Conservation (phyloP, 2,888 invertebrate genomes). For the Amphipoea oculea region DNA sequence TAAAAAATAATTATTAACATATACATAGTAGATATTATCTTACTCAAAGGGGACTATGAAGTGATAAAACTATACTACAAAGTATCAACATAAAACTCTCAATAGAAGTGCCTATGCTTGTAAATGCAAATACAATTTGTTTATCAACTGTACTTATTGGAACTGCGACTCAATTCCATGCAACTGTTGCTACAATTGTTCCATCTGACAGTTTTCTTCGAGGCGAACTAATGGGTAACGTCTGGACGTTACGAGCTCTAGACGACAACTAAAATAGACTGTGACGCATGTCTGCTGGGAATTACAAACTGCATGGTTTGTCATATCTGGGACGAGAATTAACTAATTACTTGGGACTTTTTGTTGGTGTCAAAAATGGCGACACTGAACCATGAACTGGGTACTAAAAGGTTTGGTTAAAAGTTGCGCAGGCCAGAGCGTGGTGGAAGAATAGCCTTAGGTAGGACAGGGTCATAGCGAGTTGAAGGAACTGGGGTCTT, state of each 20-base stretch:
- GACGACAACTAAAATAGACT: conserved; percentile 45
- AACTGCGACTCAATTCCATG: conserved; percentile 5
- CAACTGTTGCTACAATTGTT: conserved; percentile 6
- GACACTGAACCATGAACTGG: not conserved
- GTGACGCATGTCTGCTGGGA: conserved; percentile 19
- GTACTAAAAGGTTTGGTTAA: not conserved
- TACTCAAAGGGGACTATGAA: not conserved
- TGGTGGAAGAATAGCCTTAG: not conserved
- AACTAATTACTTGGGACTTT: not conserved
- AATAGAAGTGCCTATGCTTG: not conserved
- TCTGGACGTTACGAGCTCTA: conserved; percentile 20
- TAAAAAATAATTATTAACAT: not conserved
- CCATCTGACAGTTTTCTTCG: conserved; percentile 1
- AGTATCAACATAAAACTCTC: not conserved
- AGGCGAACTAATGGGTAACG: conserved; percentile 35
- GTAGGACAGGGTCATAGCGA: no score
- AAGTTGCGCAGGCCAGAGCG: not conserved
- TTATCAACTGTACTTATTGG: conserved; percentile 9
- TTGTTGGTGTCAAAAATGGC: not conserved
- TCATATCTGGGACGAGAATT: conserved; percentile 18
- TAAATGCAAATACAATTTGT: not conserved
- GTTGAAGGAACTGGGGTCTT: not conserved
- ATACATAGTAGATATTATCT: not conserved
- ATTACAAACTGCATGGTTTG: conserved; percentile 15
- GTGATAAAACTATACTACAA: not conserved